Conservation (phyloP, 2,797 vertebrate genomes). For the Manis crassicaudata region DNA sequence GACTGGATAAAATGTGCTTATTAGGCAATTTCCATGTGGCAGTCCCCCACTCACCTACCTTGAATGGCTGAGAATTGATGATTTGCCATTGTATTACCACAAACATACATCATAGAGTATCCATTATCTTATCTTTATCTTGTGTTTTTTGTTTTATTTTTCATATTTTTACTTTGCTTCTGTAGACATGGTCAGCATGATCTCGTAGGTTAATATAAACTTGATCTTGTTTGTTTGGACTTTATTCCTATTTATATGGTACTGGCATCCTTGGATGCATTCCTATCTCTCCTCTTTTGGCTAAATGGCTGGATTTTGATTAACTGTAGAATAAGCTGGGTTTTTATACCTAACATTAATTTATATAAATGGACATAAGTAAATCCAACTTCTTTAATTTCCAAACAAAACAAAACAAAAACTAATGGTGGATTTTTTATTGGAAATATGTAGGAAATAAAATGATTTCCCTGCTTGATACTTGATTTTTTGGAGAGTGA, state of each 20-base stretch:
- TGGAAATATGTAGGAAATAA: slow-evolving; percentile 9
- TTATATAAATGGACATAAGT: not conserved
- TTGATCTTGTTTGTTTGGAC: not conserved
- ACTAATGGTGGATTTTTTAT: not conserved
- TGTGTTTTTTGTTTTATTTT: not conserved
- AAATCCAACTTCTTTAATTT: slow-evolving; percentile 19
- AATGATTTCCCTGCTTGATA: not conserved
- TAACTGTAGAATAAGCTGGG: not conserved
- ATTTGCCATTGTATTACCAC: not conserved
- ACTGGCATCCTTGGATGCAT: not conserved
- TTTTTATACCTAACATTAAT: not conserved
- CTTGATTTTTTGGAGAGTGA: slow-evolving; percentile 16
- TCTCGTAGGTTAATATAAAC: not conserved
- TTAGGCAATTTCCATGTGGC: slow-evolving; percentile 3
- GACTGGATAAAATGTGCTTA: slow-evolving; percentile 46
- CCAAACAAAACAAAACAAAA: not conserved
- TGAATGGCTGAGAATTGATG: not conserved
- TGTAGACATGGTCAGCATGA: not conserved
- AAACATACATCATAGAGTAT: not conserved
- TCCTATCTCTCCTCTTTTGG: not conserved
- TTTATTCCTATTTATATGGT: not conserved
- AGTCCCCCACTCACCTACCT: not conserved
- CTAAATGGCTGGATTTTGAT: not conserved
- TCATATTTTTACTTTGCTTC: not conserved
- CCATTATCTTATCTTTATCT: not conserved